Conservation (phyloP, 2,888 invertebrate species). For the Eilema griseolum region DNA sequence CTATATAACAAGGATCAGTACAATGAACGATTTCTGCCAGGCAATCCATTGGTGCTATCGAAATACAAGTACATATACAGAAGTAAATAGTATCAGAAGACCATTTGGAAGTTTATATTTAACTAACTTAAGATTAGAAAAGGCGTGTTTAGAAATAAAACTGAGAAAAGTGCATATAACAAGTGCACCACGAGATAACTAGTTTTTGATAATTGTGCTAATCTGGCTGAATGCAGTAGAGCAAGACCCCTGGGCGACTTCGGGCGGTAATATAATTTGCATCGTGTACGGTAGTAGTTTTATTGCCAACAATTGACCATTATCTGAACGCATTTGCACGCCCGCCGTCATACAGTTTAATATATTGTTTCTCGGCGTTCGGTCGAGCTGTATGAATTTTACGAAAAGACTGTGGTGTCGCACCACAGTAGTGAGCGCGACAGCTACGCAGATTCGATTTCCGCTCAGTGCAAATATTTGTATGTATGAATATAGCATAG, state of each 20-base stretch:
- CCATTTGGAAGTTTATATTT: too few relatives aligned
- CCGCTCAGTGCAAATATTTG: too few relatives aligned
- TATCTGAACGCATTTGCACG: conserved; percentile 72
- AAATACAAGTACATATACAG: too few relatives aligned
- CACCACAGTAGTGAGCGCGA: too few relatives aligned
- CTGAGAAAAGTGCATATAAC: background rate
- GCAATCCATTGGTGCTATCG: too few relatives aligned
- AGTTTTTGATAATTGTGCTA: conserved; percentile 67
- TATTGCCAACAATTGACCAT: conserved; percentile 75
- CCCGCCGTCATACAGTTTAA: conserved; percentile 66
- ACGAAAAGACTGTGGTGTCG: too few relatives aligned
- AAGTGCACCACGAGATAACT: conserved; percentile 46
- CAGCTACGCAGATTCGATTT: too few relatives aligned
- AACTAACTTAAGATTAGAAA: too few relatives aligned
- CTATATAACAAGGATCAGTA: too few relatives aligned
- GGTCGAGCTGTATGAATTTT: conserved; percentile 40
- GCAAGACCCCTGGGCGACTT: conserved; percentile 58
- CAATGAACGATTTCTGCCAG: too few relatives aligned
- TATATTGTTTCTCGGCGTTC: conserved; percentile 62
- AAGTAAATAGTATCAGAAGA: too few relatives aligned
- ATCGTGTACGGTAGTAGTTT: conserved; percentile 73
- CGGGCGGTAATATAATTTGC: conserved; percentile 72
- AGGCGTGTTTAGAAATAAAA: background rate
- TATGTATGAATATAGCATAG: too few relatives aligned
- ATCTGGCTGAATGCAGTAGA: conserved; percentile 57